Conservation (phyloP, 2,113 vertebrate species). For the Rhinolophus ferrumequinum region DNA sequence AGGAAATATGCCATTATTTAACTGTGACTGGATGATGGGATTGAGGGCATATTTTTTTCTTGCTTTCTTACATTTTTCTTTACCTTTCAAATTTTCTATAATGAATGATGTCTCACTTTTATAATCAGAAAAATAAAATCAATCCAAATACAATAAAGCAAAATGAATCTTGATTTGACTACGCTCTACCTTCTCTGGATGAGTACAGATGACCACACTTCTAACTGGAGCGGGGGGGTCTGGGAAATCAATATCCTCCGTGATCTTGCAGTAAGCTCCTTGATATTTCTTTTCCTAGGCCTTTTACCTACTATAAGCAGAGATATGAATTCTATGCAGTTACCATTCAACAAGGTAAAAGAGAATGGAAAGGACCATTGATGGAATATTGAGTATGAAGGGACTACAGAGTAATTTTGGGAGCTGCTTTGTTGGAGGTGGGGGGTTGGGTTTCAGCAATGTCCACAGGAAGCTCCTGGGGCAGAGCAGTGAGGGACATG, state of each 20-base stretch:
- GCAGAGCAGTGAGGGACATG: not conserved
- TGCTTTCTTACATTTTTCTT: slow-evolving; percentile 10
- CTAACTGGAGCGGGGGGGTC: not conserved
- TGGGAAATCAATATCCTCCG: not conserved
- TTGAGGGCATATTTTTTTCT: not conserved
- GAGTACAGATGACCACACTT: not conserved
- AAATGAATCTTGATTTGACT: not conserved
- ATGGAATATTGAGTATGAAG: not conserved
- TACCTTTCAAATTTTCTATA: not conserved
- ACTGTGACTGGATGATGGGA: not conserved
- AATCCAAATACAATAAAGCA: not conserved
- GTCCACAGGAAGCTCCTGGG: not conserved
- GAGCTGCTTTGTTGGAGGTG: not conserved
- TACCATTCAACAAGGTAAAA: not conserved
- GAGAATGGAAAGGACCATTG: not conserved
- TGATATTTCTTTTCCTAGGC: not conserved
- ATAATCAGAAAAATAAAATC: slow-evolving; percentile 39
- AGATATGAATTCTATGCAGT: not conserved
- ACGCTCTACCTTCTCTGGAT: not conserved
- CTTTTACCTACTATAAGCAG: not conserved
- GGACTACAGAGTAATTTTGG: not conserved
- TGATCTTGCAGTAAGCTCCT: not conserved
- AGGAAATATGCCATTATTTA: not conserved
- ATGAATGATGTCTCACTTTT: slow-evolving; percentile 3
- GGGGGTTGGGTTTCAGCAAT: not conserved